Evolutionary conservation across 1,140 invertebrate genomes (phyloP).

Genomic region (Caerostris extrusa): DNA sequence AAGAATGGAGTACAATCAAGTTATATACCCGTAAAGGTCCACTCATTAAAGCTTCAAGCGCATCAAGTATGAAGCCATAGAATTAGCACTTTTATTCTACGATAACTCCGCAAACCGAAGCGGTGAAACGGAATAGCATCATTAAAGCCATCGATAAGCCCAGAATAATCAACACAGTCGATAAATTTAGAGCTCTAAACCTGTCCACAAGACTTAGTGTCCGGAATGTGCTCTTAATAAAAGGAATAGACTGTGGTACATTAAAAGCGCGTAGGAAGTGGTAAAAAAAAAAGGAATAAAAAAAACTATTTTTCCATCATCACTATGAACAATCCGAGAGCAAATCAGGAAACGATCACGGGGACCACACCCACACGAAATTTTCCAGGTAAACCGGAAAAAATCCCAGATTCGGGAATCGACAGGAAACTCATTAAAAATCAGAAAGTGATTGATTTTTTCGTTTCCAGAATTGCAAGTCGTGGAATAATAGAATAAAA

Average conservation of each 20-base stretch:
- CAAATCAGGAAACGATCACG: constrained; percentile 51
- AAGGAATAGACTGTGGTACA: neutral
- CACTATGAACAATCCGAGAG: constrained; percentile 10
- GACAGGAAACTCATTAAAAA: constrained; percentile 72
- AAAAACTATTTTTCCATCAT: neutral
- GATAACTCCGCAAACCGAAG: constrained; percentile 5
- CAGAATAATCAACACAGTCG: constrained; percentile 17
- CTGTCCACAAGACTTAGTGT: constrained; percentile 42
- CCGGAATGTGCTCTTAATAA: constrained; percentile 66
- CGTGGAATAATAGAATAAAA: constrained; percentile 13
- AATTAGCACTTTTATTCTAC: constrained; percentile 18
- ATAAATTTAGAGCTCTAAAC: constrained; percentile 57
- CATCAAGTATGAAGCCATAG: neutral
- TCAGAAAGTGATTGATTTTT: constrained; percentile 70
- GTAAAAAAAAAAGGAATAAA: constrained; percentile 20
- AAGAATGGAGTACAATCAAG: neutral
- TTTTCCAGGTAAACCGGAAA: constrained; percentile 62
- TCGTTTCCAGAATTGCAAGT: constrained; percentile 9
- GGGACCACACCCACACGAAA: constrained; percentile 60
- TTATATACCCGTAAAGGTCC: neutral
- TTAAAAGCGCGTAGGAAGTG: constrained; percentile 26
- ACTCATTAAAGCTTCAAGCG: neutral
- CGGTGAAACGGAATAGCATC: constrained; percentile 40
- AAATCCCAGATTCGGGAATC: constrained; percentile 67
- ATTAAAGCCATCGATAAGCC: neutral